These are phyloP conservation scores for Mustelus asterias DNA, from an alignment of 2,113 vertebrate species.

Conservation along the genomic window DNA sequence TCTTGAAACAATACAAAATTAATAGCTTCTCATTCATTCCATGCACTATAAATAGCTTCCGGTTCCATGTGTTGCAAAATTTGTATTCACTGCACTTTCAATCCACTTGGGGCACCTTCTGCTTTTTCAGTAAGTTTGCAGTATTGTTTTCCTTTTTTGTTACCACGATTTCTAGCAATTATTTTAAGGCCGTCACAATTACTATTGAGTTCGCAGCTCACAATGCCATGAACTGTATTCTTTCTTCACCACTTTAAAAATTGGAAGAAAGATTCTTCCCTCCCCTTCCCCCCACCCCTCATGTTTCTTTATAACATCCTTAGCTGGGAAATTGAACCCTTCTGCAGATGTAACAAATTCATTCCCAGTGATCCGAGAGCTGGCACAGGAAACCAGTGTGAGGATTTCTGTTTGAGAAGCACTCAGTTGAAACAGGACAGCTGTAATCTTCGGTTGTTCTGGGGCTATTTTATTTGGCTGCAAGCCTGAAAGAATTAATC, in stretches of 20 bases:
- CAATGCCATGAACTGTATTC: neutral
- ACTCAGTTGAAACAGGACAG: neutral
- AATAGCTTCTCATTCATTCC: neutral
- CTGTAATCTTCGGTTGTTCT: neutral
- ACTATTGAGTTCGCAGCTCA: neutral
- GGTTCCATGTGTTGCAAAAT: neutral
- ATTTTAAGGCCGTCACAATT: neutral
- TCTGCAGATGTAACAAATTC: neutral
- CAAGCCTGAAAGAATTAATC: slow-evolving; percentile 14
- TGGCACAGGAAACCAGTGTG: neutral
- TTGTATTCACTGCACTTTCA: neutral
- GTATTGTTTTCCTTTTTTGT: neutral
- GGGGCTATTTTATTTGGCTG: neutral
- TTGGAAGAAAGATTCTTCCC: neutral
- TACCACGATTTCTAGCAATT: neutral
- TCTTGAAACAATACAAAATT: neutral
- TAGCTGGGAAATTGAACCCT: neutral
- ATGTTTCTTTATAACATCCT: neutral
- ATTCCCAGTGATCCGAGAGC: neutral
- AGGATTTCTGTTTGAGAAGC: neutral
- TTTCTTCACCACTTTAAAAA: neutral
- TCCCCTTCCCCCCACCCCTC: no score
- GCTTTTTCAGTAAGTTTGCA: neutral
- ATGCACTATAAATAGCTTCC: neutral
- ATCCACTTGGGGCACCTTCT: neutral